Base-by-base conservation (phyloP, 2,113 vertebrate species). In the Myotis davidii region DNA sequence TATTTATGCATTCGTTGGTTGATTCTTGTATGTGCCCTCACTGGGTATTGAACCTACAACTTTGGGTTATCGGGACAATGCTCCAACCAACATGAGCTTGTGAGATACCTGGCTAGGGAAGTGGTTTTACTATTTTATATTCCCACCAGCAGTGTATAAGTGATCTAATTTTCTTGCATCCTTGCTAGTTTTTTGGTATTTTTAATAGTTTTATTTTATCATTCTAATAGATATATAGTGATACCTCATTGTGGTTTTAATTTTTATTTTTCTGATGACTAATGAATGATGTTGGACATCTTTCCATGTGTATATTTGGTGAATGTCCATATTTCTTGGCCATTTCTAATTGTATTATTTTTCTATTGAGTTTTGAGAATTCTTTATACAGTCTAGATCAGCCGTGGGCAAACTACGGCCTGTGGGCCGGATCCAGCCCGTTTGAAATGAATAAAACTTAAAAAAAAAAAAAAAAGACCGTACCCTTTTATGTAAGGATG, bases 351-450 rank as follows among this genome's bases (percentile, higher is more conserved):
- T 72, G 34, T 16, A 48, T 39, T 34, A 25, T 45, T 59, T 88
- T 91, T 86, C 39, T 56, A 37, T 64, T 88, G 73, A 59, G 25
- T 94, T 84, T 88, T 73, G 42, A 73, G 39, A 85, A n/a, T 92
- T 84, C 48, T 94, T 91, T 65, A 91, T 70, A 21, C 54, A 65
- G 29, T 39, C 27, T 67, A 86, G 37, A 59, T 54, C 37, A 39
- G 37, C 37, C 37, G 37, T 39, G 37, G 37, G 37, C 37, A 39
- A 39, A 39, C 37, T 39, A 39, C 37, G 37, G 37, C 37, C 37
- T 4, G 37, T 4, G 37, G 37, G 37, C n/a, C n/a, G n/a, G n/a
- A n/a, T n/a, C n/a, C n/a, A n/a, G n/a, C n/a, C n/a, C n/a, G n/a
- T 39, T 39, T 39, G 37, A 39, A 39, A 39, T 39, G 37, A 39